phyloP scores from a whole-genome alignment of 2,113 vertebrate genomes.

The Tupaia chinensis region DNA sequence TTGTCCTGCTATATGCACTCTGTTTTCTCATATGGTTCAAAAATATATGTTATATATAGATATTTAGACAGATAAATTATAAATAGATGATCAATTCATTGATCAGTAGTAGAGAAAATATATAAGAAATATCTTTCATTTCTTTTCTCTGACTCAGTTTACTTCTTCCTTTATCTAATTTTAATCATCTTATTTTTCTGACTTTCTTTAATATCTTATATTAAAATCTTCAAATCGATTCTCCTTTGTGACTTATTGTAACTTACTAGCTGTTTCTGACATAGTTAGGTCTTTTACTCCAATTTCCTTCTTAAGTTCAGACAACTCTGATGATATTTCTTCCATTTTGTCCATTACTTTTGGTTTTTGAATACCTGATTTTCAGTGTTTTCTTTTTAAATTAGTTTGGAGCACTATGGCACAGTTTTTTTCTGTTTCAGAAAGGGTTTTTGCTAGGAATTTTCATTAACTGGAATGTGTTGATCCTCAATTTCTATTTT shows the following conservation, averaged over 20 bases:
- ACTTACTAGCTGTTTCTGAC: conserved; percentile 29
- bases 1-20: not conserved
- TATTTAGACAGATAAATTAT: not conserved
- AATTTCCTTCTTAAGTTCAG: not conserved
- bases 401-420: not conserved
- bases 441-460: not conserved
- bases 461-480: not conserved
- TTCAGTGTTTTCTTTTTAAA: not conserved
- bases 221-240: conserved; percentile 35
- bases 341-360: not conserved
- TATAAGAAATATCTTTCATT: not conserved
- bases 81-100: not conserved
- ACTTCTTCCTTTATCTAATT: conserved; percentile 17
- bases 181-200: not conserved
- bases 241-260: not conserved
- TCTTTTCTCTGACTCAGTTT: not conserved
- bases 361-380: not conserved
- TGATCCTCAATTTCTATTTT: not conserved
- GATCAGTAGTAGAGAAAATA: not conserved
- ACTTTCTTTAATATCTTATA: not conserved
- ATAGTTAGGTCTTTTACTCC: not conserved
- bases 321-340: not conserved
- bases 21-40: not conserved
- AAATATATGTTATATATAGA: not conserved
- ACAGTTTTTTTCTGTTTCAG: not conserved